Base-by-base conservation (phyloP, 2,113 vertebrate genomes). In the Tragelaphus imberbis region DNA sequence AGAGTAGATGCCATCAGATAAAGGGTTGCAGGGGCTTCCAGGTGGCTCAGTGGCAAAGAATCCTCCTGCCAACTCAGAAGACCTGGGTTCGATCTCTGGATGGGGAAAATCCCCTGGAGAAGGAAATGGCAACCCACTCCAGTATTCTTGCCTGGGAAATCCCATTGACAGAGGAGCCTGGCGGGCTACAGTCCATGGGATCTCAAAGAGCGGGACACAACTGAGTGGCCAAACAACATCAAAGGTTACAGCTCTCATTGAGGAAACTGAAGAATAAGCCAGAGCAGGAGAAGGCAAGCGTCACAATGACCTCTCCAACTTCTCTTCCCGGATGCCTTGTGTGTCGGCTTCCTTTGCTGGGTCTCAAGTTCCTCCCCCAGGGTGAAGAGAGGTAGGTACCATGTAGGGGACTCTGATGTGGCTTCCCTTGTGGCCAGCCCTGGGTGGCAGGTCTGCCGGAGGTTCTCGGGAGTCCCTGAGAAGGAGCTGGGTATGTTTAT, bases 341-440 rank as follows among this genome's bases (percentile, higher is more conserved):
- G 47, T 13, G 1, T 25, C 5, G 7, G 7, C 44, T 11, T 55
- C 53, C 9, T 36, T 58, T 5, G 21, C n/a, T 81, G 1, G 12
- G 30, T 7, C 89, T 93, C 65, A 17, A 33, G 21, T 16, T n/a
- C n/a, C 33, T 16, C 19, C 1, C 33, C 30, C 33, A 21, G n/a
- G 21, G 6, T 19, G 36, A 79, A 36, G 90, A 33, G 1, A 11
- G 51, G 3, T 0, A 1, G 44, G 1, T 0, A 6, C 2, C 28
- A 59, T 9, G 7, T 17, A 6, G 33, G 47, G 1, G 7, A 51
- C 40, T 51, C 40, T 7, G 7, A 2, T 1, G 1, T 7, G 8
- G 14, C 55, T 71, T 59, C 13, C 1, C 4, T 51, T 49, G 8
- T 51, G 79, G 53, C 11, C 51, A 51, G 59, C 63, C 44, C 25